Conservation (phyloP, 2,888 invertebrate genomes). For the Drosophila fungiperda region DNA sequence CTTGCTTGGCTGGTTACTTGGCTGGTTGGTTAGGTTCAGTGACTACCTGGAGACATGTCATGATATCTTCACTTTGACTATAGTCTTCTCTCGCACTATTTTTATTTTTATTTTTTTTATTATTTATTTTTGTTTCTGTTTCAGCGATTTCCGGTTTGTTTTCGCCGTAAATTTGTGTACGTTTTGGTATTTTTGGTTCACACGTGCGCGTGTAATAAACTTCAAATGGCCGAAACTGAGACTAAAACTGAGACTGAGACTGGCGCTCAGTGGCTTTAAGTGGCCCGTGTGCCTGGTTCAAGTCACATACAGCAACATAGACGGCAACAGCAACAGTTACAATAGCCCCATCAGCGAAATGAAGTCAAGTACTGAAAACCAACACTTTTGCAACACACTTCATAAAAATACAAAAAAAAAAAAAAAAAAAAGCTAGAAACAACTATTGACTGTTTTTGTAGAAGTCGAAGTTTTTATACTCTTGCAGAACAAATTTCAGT, state of each 20-base stretch:
- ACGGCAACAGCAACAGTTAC: constrained; percentile 5
- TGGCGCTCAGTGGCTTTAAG: constrained; percentile 61
- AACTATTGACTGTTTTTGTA: not conserved
- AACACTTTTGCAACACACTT: constrained; percentile 67
- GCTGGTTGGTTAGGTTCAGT: constrained; percentile 38
- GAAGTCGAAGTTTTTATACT: not conserved
- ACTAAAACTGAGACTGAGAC: constrained; percentile 51
- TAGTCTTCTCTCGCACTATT: not conserved
- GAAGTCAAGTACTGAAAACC: constrained; percentile 72
- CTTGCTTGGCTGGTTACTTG: constrained; percentile 18
- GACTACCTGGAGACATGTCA: constrained; percentile 54
- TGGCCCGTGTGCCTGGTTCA: constrained; percentile 53
- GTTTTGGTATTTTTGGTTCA: constrained; percentile 81
- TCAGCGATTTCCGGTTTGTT: constrained; percentile 73
- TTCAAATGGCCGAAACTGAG: constrained; percentile 75
- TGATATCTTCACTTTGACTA: constrained; percentile 19
- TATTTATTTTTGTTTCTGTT: constrained; percentile 23
- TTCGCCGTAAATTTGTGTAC: constrained; percentile 71
- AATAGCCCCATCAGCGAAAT: constrained; percentile 24
- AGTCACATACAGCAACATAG: constrained; percentile 24
- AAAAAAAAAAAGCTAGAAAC: not conserved
- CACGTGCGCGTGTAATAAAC: constrained; percentile 80
- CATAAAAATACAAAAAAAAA: constrained; percentile 27
- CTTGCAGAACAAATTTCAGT: not conserved
- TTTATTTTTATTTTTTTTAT: not conserved